These are phyloP conservation scores for Campoletis raptor DNA, from an alignment of 2,888 invertebrate species.

Conservation along the genomic window DNA sequence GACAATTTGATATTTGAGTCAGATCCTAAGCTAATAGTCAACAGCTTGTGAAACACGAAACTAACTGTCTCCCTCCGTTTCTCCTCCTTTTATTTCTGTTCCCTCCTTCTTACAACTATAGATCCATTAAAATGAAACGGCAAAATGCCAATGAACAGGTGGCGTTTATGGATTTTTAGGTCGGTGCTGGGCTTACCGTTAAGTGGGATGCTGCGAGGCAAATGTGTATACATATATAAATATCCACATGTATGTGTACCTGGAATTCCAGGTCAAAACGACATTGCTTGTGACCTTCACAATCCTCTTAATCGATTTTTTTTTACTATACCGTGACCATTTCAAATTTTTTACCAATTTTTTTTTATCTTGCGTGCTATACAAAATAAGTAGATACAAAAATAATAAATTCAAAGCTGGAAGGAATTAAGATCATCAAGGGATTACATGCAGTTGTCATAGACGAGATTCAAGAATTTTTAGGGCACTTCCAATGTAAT, in stretches of 20 bases:
- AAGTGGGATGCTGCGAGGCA: slow-evolving; percentile 72
- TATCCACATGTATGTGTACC: background rate
- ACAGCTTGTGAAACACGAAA: slow-evolving; percentile 13
- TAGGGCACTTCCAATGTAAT: too few relatives aligned
- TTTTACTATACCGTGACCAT: background rate
- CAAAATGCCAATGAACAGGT: slow-evolving; percentile 71
- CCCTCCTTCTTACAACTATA: slow-evolving; percentile 22
- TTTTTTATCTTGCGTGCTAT: background rate
- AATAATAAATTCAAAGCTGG: too few relatives aligned
- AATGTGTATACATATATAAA: slow-evolving; percentile 9
- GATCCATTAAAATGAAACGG: slow-evolving; percentile 69
- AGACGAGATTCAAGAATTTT: background rate
- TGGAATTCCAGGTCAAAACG: slow-evolving; percentile 31
- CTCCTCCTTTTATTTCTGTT: background rate
- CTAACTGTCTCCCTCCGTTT: slow-evolving; percentile 3
- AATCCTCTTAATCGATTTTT: background rate
- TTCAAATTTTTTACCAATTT: background rate
- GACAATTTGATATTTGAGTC: slow-evolving; percentile 13
- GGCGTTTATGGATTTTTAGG: slow-evolving; percentile 72
- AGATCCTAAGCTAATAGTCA: slow-evolving; percentile 17
- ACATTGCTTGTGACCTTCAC: background rate
- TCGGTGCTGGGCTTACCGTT: slow-evolving; percentile 73
- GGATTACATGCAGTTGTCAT: background rate
- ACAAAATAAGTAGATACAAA: background rate
- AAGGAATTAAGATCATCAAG: background rate